Evolutionary conservation across 2,113 vertebrate genomes (phyloP).

Genomic region (Bettongia penicillata): DNA sequence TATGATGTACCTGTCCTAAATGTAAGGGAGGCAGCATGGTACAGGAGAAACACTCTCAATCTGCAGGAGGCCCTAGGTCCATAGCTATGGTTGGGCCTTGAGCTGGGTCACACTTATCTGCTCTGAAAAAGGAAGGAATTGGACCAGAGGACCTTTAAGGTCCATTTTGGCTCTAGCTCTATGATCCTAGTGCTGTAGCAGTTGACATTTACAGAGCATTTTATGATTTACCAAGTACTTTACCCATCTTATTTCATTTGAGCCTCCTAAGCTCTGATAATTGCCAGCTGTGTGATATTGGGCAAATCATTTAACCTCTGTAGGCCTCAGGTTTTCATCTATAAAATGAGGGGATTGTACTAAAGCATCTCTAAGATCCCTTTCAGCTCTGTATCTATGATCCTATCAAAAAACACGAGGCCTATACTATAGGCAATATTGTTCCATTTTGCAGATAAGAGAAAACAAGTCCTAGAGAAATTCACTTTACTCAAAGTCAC

Average conservation of each 20-base stretch:
- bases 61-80: neutral
- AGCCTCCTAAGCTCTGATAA: too few relatives aligned
- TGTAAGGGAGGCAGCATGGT: neutral
- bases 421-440: too few relatives aligned
- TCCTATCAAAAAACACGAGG: too few relatives aligned
- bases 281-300: neutral
- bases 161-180: neutral
- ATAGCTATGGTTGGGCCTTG: neutral
- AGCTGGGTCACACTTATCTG: neutral
- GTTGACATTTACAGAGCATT: neutral
- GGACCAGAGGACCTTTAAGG: neutral
- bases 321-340: too few relatives aligned
- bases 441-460: too few relatives aligned
- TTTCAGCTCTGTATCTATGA: too few relatives aligned
- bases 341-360: too few relatives aligned
- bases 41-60: neutral
- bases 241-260: too few relatives aligned
- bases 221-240: neutral
- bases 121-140: neutral
- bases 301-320: neutral
- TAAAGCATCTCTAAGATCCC: too few relatives aligned
- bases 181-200: neutral
- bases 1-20: neutral
- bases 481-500: too few relatives aligned
- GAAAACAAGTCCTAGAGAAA: too few relatives aligned